Evolutionary conservation across 2,888 invertebrate species (phyloP).

Genomic region (Palloptera scutellata): DNA sequence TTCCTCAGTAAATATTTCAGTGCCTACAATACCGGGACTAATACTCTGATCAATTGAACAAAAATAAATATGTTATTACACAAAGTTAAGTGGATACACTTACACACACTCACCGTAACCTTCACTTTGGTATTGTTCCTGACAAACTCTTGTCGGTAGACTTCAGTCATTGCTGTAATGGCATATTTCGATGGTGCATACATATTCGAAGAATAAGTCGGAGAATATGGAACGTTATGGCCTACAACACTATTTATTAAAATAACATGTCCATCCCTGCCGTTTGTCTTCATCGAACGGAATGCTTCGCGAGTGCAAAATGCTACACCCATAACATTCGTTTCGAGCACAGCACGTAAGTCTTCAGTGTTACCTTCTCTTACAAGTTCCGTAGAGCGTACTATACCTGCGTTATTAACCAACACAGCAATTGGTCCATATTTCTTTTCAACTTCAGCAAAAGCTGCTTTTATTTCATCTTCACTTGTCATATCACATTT

Average conservation of each 20-base stretch:
- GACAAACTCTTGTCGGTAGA: constrained; percentile 2
- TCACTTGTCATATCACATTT: constrained; percentile 68
- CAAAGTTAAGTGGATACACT: not conserved
- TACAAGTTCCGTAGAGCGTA: constrained; percentile 22
- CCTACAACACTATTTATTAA: constrained; percentile 63
- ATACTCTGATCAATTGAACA: constrained; percentile 45
- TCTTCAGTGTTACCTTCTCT: constrained; percentile 44
- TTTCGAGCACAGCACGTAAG: constrained; percentile 59
- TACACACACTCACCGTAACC: not conserved
- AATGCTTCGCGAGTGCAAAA: constrained; percentile 66
- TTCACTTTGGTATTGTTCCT: not conserved
- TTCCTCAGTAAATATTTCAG: constrained; percentile 26
- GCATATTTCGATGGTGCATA: not conserved
- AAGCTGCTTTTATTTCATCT: constrained; percentile 66
- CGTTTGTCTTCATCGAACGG: constrained; percentile 63
- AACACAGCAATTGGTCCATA: constrained; percentile 69
- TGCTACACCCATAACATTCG: constrained; percentile 64
- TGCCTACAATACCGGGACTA: constrained; percentile 37
- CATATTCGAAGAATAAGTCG: constrained; percentile 35
- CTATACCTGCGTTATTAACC: constrained; percentile 68
- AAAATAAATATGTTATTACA: constrained; percentile 40
- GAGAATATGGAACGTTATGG: constrained; percentile 57
- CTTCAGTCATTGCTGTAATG: constrained; percentile 6
- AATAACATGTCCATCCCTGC: constrained; percentile 66
- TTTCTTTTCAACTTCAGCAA: constrained; percentile 65